Conservation (phyloP, 2,797 vertebrate genomes). For the Sebastes umbrosus region DNA sequence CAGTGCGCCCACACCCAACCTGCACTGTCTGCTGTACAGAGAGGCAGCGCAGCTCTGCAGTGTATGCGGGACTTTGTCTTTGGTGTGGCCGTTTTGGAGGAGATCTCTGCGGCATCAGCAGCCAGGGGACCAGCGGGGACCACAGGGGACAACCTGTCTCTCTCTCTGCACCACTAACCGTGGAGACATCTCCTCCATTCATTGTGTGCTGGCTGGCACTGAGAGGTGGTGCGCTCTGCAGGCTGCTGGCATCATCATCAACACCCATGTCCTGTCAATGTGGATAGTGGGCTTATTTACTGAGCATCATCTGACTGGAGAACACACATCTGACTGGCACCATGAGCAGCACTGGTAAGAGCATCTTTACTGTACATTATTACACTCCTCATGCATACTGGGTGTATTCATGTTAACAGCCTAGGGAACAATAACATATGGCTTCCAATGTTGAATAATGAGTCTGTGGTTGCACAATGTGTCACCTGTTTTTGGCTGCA, state of each 20-base stretch:
- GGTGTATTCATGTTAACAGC: not conserved
- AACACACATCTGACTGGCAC: conserved; percentile 43
- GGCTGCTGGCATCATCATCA: conserved; percentile 36
- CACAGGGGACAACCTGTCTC: not conserved
- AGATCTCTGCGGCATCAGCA: conserved; percentile 17
- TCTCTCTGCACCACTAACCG: not conserved
- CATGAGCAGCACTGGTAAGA: conserved; percentile 85
- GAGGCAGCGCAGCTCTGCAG: conserved; percentile 59
- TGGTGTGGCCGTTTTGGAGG: conserved; percentile 16
- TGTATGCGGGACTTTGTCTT: conserved; percentile 45
- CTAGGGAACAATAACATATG: not conserved
- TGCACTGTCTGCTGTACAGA: conserved; percentile 20
- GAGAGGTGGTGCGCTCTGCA: conserved; percentile 14
- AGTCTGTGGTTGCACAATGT: not conserved
- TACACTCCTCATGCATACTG: not conserved
- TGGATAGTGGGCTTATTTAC: conserved; percentile 55
- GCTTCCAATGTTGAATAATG: not conserved
- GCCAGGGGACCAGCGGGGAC: not conserved
- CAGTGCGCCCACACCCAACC: conserved; percentile 71
- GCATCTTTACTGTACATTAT: not conserved
- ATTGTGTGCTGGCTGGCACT: not conserved
- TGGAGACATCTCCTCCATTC: not conserved
- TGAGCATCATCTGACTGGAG: conserved; percentile 61
- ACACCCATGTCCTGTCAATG: conserved; percentile 48
- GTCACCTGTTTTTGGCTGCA: not conserved